A percentile compares a stretch with the other conserved stretches of the same genome.
Conservation (phyloP, 2,113 vertebrate species). For the Murina feae region DNA sequence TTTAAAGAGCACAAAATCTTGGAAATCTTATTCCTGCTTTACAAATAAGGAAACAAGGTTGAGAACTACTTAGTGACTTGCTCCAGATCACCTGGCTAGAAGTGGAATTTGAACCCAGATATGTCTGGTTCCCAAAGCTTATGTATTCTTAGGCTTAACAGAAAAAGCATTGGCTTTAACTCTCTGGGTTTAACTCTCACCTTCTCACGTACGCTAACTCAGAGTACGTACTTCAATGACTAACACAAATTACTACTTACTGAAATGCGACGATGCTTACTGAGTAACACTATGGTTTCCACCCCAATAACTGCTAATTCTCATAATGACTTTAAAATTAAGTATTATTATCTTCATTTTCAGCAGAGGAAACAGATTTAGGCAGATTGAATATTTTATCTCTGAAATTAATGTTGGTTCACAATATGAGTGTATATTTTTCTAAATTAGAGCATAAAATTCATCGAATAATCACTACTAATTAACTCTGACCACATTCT, state of each 20-base stretch:
- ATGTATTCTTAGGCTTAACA: background rate
- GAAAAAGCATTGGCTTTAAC: background rate
- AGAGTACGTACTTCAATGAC: background rate
- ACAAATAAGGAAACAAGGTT: background rate
- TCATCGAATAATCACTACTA: background rate
- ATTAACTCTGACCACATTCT: background rate
- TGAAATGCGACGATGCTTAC: background rate
- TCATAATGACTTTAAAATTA: background rate
- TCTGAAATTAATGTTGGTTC: background rate
- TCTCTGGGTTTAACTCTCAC: background rate
- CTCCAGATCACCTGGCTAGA: background rate
- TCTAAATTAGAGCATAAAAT: background rate
- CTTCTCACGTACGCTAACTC: background rate
- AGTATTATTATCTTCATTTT: background rate
- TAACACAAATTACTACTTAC: background rate
- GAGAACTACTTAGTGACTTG: background rate
- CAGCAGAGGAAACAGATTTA: background rate
- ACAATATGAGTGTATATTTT: background rate
- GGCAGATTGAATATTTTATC: background rate
- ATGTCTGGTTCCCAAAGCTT: background rate
- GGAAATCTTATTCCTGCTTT: background rate
- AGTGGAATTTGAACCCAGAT: background rate
- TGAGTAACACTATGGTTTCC: rapidly evolving
- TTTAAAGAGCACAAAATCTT: background rate
- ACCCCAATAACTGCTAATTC: background rate